Base-by-base conservation (phyloP, 2,888 invertebrate species). In the Dorcus parallelipipedus region DNA sequence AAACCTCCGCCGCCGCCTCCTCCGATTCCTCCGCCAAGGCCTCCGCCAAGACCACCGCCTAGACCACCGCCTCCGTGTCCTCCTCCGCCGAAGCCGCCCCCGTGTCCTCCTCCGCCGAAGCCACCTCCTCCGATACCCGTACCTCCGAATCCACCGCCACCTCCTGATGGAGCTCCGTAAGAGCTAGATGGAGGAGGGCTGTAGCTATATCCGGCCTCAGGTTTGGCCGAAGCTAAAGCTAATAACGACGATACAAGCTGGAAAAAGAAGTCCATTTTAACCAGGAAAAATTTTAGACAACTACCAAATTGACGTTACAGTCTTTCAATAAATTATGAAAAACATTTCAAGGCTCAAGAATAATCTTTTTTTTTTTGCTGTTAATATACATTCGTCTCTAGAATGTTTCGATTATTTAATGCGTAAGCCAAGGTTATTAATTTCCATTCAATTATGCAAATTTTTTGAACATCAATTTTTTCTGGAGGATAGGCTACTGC, bases 191-290 rank as follows among this genome's bases (percentile, higher is more conserved):
- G 76, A 38, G 79, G 79, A 38, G 76, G 78, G 61, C 76, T 76
- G 79, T 86, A 85, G 75, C 83, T 83, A 78, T 84, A 84, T 66
- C 84, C 84, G 70, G 85, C 84, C 78, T 86, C 85, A 73, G 85
- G 85, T 64, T 84, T 79, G 54, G 85, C 85, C 76, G 82, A 82
- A 76, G 82, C 84, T 74, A 85, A 78, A 53, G 84, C 84, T 79
- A 84, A 83, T 67, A 85, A 67, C 52, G 76, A 68, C 63, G 78
- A 71, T 58, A 77, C 66, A 62, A 78, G 69, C 78, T 78, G 67
- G 7, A 75, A 74, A 9, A 52, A 42, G 47, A 55, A 38, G 38
- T 10, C 20, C 3, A 45, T 33, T 33, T 33, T 33, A 33, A 33
- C 26, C 2, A 20, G 3, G 3, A 20, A n/a, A n/a, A n/a, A n/a